Evolutionary conservation across 2,888 invertebrate genomes (phyloP).

Genomic region (Leptinotarsa juncta): DNA sequence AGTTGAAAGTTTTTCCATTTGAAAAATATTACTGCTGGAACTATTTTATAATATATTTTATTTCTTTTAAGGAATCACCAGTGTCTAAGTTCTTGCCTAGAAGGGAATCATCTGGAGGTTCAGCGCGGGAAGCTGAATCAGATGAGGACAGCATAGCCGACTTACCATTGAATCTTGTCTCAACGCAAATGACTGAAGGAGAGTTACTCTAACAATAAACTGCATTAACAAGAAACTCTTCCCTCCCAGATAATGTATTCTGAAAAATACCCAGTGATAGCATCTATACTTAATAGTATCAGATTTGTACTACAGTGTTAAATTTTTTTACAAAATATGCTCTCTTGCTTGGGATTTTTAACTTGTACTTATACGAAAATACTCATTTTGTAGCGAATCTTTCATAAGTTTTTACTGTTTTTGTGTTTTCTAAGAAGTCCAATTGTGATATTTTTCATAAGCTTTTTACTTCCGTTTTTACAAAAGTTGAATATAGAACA

Average conservation of each 20-base stretch:
- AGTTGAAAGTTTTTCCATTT: too few species aligned
- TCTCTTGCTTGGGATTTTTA: constrained; percentile 44
- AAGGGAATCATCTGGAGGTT: constrained; percentile 58
- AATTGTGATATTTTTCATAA: constrained; percentile 60
- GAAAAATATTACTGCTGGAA: too few species aligned
- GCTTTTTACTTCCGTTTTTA: constrained; percentile 50
- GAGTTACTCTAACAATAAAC: constrained; percentile 61
- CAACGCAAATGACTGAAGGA: constrained; percentile 75
- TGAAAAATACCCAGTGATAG: constrained; percentile 49
- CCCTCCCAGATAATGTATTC: constrained; percentile 17
- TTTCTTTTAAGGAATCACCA: constrained; percentile 57
- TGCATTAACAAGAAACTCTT: constrained; percentile 16
- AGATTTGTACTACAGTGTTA: constrained; percentile 43
- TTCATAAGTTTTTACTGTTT: constrained; percentile 40
- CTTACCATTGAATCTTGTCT: constrained; percentile 77
- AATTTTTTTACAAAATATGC: constrained; percentile 20
- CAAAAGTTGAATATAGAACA: constrained; percentile 51
- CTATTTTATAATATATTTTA: neutral
- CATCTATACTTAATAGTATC: constrained; percentile 50
- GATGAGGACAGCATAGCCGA: constrained; percentile 71
- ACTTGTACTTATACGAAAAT: constrained; percentile 53
- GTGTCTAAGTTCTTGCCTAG: constrained; percentile 64
- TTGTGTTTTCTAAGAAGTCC: constrained; percentile 37
- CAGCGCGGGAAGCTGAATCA: constrained; percentile 61
- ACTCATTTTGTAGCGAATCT: constrained; percentile 49